phyloP scores from a whole-genome alignment of 2,888 invertebrate genomes.

The Trypoxylon attenuatum region DNA sequence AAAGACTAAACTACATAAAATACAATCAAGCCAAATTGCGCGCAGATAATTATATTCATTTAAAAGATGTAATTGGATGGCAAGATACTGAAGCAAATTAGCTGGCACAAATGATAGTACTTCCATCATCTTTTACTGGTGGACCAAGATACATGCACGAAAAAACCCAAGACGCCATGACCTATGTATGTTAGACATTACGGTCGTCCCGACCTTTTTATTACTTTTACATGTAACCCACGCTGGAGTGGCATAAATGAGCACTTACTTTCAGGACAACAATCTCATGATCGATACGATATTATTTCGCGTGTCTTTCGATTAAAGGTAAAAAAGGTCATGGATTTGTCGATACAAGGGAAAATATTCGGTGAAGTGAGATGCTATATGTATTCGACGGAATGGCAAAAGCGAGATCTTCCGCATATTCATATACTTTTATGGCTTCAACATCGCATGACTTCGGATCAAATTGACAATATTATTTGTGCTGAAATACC shows the following conservation, averaged over 20 bases:
- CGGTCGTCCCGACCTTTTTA: slow-evolving; percentile 68
- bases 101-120: slow-evolving; percentile 26
- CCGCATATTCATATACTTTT: slow-evolving; percentile 59
- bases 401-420: slow-evolving; percentile 64
- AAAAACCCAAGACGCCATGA: slow-evolving; percentile 24
- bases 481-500: slow-evolving; percentile 68
- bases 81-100: slow-evolving; percentile 34
- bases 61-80: slow-evolving; percentile 56
- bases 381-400: slow-evolving; percentile 54
- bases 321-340: slow-evolving; percentile 47
- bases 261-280: slow-evolving; percentile 44
- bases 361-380: slow-evolving; percentile 46
- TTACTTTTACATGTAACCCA: slow-evolving; percentile 60
- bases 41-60: slow-evolving; percentile 62
- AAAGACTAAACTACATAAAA: slow-evolving; percentile 62
- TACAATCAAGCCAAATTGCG: slow-evolving; percentile 63
- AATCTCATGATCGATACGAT: slow-evolving; percentile 52
- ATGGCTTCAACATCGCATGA: slow-evolving; percentile 43
- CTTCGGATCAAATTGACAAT: slow-evolving; percentile 55
- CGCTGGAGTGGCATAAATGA: slow-evolving; percentile 59
- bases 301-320: slow-evolving; percentile 56
- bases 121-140: slow-evolving; percentile 57
- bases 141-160: slow-evolving; percentile 68
- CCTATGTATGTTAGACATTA: slow-evolving; percentile 64
- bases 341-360: slow-evolving; percentile 44